Evolutionary conservation across 2,797 vertebrate species (phyloP), one percentile per base, ranked within the genome.

Genomic region (Sebastes nivosus): DNA sequence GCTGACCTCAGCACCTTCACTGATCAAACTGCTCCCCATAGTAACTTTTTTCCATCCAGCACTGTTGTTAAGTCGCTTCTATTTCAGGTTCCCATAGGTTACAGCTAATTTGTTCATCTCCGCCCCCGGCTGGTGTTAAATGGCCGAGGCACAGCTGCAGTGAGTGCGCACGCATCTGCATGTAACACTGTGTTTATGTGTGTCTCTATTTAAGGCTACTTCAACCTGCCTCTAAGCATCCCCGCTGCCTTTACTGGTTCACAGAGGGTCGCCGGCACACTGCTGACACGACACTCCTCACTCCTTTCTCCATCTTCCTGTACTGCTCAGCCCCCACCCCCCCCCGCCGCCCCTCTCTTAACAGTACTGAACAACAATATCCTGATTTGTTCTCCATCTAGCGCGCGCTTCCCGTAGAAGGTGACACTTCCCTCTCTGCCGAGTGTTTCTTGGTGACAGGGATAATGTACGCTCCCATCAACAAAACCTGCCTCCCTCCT

Each of bases 391-490:
- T 88, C 65, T 68, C 66, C 10, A 57, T 81, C 72, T 57, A 2
- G 42, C 12, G 3, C 8, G 3, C 42, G 16, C 74, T 76, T 79
- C 59, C 81, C 72, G 75, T n/a, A 68, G 83, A 84, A 87, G 85
- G 83, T 88, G 90, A 92, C 70, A 54, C 77, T 57, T 77, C 61
- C 59, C 74, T 86, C 66, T 79, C 76, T 70, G 60, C 65, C 1
- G 8, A 79, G 32, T 63, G 75, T 66, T 58, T 70, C 32, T 16
- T 79, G 50, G 84, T 81, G 79, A 91, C 90, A 88, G 88, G 79
- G 79, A 92, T 90, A 91, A 92, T 85, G 81, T 89, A 92, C 86
- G 72, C 69, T 86, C 84, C 81, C 83, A 89, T 90, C 87, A 87
- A 74, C 79, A 9, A 81, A 54, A 81, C 84, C 83, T 88, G 79